phyloP scores from a whole-genome alignment of 2,888 invertebrate species.

The Melolontha melolontha region DNA sequence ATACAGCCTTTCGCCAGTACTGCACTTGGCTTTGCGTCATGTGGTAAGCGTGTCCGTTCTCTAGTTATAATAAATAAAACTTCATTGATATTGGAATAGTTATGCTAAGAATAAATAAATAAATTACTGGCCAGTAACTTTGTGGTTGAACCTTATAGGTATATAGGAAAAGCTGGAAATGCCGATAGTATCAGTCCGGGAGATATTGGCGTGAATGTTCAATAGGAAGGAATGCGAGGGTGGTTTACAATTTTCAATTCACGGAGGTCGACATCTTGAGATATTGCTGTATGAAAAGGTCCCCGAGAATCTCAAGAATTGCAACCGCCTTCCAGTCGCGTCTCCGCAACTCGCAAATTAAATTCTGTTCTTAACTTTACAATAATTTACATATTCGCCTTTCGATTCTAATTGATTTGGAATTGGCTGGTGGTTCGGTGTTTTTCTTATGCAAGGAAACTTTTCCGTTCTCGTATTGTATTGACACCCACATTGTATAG shows the following conservation, averaged over 20 bases:
- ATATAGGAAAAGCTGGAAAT: slow-evolving; percentile 29
- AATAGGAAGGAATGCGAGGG: slow-evolving; percentile 61
- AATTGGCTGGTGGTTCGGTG: slow-evolving; percentile 32
- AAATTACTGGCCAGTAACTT: background rate
- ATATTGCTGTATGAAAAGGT: slow-evolving; percentile 64
- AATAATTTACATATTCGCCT: slow-evolving; percentile 45
- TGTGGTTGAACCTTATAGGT: background rate
- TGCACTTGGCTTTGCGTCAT: no score
- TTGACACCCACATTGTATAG: slow-evolving; percentile 7
- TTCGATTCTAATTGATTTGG: slow-evolving; percentile 39
- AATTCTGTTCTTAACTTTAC: slow-evolving; percentile 47
- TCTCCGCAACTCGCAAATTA: slow-evolving; percentile 43
- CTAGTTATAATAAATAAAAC: no score
- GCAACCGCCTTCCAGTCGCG: slow-evolving; percentile 42
- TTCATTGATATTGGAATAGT: no score
- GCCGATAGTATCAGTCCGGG: slow-evolving; percentile 45
- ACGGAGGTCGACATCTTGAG: slow-evolving; percentile 62
- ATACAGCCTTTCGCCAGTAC: no score
- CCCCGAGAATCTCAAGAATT: slow-evolving; percentile 51
- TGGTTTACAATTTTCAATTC: slow-evolving; percentile 65
- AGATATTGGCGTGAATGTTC: slow-evolving; percentile 63
- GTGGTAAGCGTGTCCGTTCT: no score
- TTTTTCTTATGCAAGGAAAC: slow-evolving; percentile 27
- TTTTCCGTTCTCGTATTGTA: slow-evolving; percentile 25
- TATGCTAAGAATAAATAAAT: no score